Conservation (phyloP, 2,797 vertebrate species). For the Pteropus rufus region DNA sequence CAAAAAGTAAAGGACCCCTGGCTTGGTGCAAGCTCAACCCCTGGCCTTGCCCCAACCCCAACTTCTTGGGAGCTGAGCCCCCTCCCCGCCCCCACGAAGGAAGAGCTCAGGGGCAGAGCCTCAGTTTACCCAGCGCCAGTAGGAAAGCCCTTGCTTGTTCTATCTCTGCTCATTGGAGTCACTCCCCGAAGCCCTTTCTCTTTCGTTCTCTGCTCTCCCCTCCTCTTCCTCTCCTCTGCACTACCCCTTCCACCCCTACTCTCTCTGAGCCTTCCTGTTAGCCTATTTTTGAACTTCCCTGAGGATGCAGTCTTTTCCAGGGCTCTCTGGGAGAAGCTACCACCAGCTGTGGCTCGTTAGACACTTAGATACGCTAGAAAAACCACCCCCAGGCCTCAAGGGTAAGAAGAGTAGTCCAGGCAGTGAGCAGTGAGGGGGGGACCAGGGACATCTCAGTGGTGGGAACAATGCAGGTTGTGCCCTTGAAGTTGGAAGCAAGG, state of each 20-base stretch:
- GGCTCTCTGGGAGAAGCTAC: background rate
- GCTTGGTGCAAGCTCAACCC: background rate
- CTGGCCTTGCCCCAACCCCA: background rate
- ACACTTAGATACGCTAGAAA: background rate
- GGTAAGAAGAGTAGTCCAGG: background rate
- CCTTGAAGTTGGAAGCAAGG: background rate
- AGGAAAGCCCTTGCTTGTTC: background rate
- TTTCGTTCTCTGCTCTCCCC: background rate
- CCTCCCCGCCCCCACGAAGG: background rate
- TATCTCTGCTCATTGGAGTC: background rate
- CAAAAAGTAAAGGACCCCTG: background rate
- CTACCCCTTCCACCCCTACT: background rate
- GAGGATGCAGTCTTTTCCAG: background rate
- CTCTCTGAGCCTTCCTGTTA: background rate
- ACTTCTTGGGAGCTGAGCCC: background rate
- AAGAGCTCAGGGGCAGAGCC: background rate
- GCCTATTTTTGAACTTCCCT: slow-evolving; percentile 45
- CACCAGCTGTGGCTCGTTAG: slow-evolving; percentile 20
- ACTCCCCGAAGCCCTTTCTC: background rate
- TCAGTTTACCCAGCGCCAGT: background rate
- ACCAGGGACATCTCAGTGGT: background rate
- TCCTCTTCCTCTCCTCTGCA: background rate
- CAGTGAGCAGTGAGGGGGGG: background rate
- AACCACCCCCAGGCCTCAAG: background rate
- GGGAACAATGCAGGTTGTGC: background rate